Base-by-base conservation (phyloP, 2,888 invertebrate species). In the Spodoptera picta region DNA sequence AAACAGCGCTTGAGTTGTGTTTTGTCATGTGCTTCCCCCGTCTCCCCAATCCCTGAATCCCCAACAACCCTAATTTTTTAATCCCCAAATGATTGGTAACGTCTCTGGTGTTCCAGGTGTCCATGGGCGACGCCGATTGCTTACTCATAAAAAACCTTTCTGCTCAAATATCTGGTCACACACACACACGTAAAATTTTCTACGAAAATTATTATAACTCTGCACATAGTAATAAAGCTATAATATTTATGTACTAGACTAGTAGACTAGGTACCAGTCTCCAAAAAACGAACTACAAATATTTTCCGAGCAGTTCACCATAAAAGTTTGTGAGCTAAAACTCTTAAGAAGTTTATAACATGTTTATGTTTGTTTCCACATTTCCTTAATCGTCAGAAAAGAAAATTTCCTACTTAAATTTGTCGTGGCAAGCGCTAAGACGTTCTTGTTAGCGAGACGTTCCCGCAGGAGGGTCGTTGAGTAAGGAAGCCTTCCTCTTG, bases 401-500 rank as follows among this genome's bases (percentile, higher is more conserved):
- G 65, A 71, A 79, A 75, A 79, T 75, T 77, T 76, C 55, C 73
- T 60, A 61, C 66, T 77, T 69, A 72, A 77, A 77, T 77, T 74
- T 71, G 79, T 73, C 66, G 79, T 60, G 73, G 68, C 74, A 76
- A 70, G 69, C 72, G 71, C 75, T 73, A 69, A 83, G 80, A 79
- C 69, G 74, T 74, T 74, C 82, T 79, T 70, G 73, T 70, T 69
- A 72, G 73, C 67, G 55, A 54, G 52, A 60, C 73, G 54, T 76
- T 70, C 79, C 77, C 83, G 63, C 63, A 62, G 71, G 75, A 83
- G 81, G 56, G 74, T 66, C 66, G 60, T 75, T 72, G 63, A 79
- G 49, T 47, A 60, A 71, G 65, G 58, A 69, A 67, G 66, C 66
- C 66, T 61, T 60, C 77, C 62, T 67, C 70, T 72, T 79, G 61